A percentile compares a stretch with the other conserved stretches of the same genome.
Conservation (phyloP, 2,797 vertebrate genomes). For the Mormyrus proboscirostris region DNA sequence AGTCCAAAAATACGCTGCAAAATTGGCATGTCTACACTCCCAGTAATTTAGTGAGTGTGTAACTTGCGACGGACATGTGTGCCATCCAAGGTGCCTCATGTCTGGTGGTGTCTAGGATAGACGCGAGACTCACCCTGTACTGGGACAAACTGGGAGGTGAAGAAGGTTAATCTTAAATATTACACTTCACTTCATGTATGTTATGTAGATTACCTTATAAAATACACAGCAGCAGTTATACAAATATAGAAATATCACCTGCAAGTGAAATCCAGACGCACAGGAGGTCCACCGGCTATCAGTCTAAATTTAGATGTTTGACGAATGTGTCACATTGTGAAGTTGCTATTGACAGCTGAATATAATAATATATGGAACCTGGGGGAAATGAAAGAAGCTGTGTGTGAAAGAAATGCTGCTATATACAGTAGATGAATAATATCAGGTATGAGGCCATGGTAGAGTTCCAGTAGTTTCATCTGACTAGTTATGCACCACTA, state of each 20-base stretch:
- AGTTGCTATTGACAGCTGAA: background rate
- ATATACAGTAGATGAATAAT: background rate
- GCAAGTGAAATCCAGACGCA: background rate
- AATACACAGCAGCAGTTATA: background rate
- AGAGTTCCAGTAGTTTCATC: background rate
- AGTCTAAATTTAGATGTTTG: background rate
- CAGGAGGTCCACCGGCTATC: background rate
- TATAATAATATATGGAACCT: background rate
- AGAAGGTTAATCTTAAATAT: background rate
- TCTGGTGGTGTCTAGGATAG: background rate
- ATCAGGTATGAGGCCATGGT: background rate
- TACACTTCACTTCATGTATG: background rate
- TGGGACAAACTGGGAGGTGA: background rate
- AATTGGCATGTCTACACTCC: too few species aligned
- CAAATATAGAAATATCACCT: background rate
- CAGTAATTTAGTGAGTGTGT: background rate
- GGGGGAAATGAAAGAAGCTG: background rate
- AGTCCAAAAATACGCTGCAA: background rate
- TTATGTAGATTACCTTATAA: background rate
- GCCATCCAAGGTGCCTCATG: background rate
- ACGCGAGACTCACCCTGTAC: background rate
- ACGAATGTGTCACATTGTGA: background rate
- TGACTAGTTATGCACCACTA: background rate
- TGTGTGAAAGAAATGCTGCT: background rate
- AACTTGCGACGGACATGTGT: background rate